A percentile compares a stretch with the other conserved stretches of the same genome.
Evolutionary conservation across 2,797 vertebrate genomes (phyloP).

Genomic region (Leptatherina wallacei): DNA sequence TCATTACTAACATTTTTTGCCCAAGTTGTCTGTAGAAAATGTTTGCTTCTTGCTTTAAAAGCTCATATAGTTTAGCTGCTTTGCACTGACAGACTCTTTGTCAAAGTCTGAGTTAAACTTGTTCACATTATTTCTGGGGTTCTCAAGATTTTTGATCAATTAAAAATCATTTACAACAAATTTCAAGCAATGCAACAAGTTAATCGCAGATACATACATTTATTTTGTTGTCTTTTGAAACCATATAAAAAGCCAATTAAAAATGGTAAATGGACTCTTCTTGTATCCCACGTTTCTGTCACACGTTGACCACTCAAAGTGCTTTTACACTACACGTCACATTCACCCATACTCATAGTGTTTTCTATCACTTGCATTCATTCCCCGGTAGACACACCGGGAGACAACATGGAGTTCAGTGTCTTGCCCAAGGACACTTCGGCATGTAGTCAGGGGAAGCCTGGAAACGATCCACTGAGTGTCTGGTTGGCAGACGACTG

Average conservation of each 20-base stretch:
- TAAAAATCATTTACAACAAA: neutral
- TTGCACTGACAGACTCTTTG: neutral
- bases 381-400: no score
- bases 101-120: neutral
- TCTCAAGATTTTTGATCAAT: neutral
- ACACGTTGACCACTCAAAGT: no score
- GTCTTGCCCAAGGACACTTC: no score
- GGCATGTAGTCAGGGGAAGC: no score
- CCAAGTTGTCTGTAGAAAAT: neutral
- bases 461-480: no score
- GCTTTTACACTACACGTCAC: no score
- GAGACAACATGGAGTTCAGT: no score
- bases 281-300: no score
- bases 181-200: neutral
- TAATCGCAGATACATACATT: neutral
- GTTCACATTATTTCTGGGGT: neutral
- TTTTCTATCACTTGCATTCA: no score
- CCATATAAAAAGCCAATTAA: neutral
- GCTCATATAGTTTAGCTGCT: neutral
- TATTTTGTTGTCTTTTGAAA: neutral
- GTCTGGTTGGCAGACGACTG: no score
- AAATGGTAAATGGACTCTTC: no score
- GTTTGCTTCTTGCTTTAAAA: neutral
- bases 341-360: no score
- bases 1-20: neutral